These are phyloP conservation scores for Mormyrus iriodes DNA, from an alignment of 2,113 vertebrate genomes.

Conservation along the genomic window DNA sequence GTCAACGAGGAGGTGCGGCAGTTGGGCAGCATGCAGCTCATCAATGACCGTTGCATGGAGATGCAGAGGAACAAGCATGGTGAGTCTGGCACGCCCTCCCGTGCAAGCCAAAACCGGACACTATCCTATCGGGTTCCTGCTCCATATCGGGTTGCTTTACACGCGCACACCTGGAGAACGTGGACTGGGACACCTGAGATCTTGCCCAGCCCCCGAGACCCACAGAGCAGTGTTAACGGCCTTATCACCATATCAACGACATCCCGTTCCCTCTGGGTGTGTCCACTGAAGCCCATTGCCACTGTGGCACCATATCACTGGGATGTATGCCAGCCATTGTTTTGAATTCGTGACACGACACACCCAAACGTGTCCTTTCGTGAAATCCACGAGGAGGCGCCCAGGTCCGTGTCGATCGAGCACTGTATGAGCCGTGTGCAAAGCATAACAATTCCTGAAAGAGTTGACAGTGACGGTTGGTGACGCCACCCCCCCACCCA, in stretches of 20 bases:
- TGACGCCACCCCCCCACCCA: background rate
- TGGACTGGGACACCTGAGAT: background rate
- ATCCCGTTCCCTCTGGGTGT: background rate
- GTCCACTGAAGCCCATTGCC: background rate
- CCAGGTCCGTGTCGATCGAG: background rate
- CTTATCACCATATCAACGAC: background rate
- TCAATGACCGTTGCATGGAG: slow-evolving; percentile 90
- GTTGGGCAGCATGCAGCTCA: slow-evolving; percentile 73
- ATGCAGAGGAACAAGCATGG: slow-evolving; percentile 86
- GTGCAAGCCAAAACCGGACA: background rate
- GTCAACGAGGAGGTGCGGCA: slow-evolving; percentile 79
- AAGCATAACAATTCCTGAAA: background rate
- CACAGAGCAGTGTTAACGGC: background rate
- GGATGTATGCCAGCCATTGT: background rate
- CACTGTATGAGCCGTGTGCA: background rate
- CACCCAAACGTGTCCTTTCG: background rate
- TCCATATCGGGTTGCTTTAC: background rate
- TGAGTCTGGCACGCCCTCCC: slow-evolving; percentile 36
- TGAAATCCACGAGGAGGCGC: background rate
- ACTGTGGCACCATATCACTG: background rate
- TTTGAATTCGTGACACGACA: background rate
- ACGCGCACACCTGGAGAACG: background rate
- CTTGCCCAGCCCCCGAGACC: background rate
- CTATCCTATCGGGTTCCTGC: background rate
- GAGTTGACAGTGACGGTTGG: background rate